Conservation (phyloP, 2,888 invertebrate genomes). For the Zelleria hepariella region DNA sequence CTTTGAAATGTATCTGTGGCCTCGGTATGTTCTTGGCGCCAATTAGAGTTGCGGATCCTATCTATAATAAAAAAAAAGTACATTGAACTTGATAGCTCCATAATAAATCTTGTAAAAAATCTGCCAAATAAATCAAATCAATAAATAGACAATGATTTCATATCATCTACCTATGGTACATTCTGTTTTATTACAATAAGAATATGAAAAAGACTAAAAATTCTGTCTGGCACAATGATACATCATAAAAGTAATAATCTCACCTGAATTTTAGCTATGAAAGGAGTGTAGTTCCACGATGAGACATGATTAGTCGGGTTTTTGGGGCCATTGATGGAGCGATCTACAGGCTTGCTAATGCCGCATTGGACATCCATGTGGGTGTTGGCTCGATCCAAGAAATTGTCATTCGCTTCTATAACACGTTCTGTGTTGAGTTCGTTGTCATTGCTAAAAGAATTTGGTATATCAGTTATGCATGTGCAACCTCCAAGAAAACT, state of each 20-base stretch:
- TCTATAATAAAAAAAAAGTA: conserved; percentile 23
- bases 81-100: too few species aligned
- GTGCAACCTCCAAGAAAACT: too few species aligned
- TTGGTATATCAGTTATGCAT: conserved; percentile 10
- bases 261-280: conserved; percentile 42
- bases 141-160: conserved; percentile 1
- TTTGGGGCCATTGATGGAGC: conserved; percentile 13
- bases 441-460: conserved; percentile 28
- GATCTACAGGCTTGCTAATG: conserved; percentile 23
- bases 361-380: conserved; percentile 76
- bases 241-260: too few species aligned
- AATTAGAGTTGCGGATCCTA: conserved; percentile 67
- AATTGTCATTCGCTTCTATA: conserved; percentile 85
- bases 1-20: conserved; percentile 89
- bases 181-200: too few species aligned
- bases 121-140: not conserved
- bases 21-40: conserved; percentile 81
- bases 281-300: conserved; percentile 32
- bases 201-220: too few species aligned
- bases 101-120: too few species aligned
- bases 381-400: conserved; percentile 85
- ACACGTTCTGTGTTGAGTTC: conserved; percentile 75
- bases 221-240: too few species aligned
- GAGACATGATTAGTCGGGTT: conserved; percentile 13
- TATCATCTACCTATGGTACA: too few species aligned